Base-by-base conservation (phyloP, 2,888 invertebrate species). In the Erpobdella octoculata region DNA sequence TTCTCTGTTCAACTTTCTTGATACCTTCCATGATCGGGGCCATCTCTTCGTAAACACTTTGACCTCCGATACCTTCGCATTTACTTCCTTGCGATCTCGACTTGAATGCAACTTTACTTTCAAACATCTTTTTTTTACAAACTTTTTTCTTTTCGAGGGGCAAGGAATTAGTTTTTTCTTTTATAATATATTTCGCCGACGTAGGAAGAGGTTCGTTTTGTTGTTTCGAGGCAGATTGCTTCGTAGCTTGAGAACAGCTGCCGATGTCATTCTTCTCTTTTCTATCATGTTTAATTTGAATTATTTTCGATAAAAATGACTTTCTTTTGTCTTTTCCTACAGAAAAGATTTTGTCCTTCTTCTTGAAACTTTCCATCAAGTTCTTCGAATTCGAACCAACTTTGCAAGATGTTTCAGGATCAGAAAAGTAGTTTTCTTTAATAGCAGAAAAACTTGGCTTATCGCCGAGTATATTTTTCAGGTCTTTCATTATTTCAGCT, bases 291-390 rank as follows among this genome's bases (percentile, higher is more conserved):
- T 81, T 81, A n/a, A 75, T 76, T 8, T 79, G 78, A 36, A 76
- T 71, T 12, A 79, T 73, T 73, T 79, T 76, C 37, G 78, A 76
- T 25, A 80, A 74, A 2, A 80, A 73, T 9, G 80, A 79, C 70
- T 77, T 77, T 62, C 78, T 77, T 72, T 81, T 82, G 70, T 82
- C 79, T 73, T 81, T 79, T 31, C 76, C 73, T 35, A 65, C 74
- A 5, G 68, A 36, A 41, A 31, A 21, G 28, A 31, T 38, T 38
- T 53, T 37, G 28, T 35, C 31, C 31, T 35, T 62, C 21, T 62
- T 9, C 31, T 31, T 53, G 5, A 53, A 18, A 25, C 28, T 28
- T 25, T 21, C 28, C 6, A 15, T 6, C 28, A 25, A 28, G n/a
- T 8, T 53, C 21, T 28, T 5, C 8, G 21, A 25, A 25, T 53